phyloP scores from a whole-genome alignment of 2,797 vertebrate species.

The Paramormyrops hopkinsi region DNA sequence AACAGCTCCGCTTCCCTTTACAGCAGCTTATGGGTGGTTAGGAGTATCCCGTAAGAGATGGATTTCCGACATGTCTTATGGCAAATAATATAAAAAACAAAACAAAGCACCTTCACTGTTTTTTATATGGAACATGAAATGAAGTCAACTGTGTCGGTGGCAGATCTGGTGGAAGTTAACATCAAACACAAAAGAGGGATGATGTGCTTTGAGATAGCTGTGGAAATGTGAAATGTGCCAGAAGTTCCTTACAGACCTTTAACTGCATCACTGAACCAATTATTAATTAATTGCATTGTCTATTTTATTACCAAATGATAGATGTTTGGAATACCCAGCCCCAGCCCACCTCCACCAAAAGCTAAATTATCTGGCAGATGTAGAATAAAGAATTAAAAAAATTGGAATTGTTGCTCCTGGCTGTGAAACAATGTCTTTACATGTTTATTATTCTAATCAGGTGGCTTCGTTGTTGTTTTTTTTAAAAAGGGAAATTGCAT shows the following conservation, averaged over 20 bases:
- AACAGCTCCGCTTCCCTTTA: background rate
- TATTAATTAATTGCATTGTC: background rate
- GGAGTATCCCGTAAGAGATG: background rate
- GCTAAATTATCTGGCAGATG: background rate
- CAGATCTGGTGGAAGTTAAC: background rate
- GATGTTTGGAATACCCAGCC: background rate
- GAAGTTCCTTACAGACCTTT: background rate
- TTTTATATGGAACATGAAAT: background rate
- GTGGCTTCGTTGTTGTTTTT: background rate
- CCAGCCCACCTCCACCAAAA: background rate
- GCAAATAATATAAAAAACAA: background rate
- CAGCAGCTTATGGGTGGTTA: background rate
- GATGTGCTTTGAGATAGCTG: background rate
- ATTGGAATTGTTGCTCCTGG: background rate
- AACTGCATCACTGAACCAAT: background rate
- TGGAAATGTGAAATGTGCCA: background rate
- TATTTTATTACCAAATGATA: background rate
- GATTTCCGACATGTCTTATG: background rate
- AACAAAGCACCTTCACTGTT: background rate
- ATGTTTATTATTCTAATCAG: slow-evolving; percentile 6
- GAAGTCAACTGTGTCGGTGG: background rate
- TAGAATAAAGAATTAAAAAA: background rate
- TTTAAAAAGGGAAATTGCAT: background rate
- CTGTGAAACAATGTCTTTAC: background rate
- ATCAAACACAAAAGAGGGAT: background rate